Base-by-base conservation (phyloP, 2,888 invertebrate species). In the Sminthurides aquaticus region DNA sequence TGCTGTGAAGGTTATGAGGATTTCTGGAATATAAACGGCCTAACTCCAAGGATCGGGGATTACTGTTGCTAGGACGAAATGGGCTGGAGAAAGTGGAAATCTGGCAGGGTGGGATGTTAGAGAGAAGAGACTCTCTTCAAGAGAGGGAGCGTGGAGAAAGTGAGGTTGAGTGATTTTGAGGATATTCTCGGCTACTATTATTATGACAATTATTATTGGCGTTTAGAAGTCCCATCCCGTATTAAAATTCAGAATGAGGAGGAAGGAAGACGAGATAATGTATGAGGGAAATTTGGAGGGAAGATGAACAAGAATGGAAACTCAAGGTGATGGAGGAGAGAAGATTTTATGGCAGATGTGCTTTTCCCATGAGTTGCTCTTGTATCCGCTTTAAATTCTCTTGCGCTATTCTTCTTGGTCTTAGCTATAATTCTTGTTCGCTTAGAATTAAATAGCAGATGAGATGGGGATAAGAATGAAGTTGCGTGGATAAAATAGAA, bases 121-220 rank as follows among this genome's bases (percentile, higher is more conserved):
- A n/a, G n/a, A n/a, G n/a, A n/a, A n/a, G n/a, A n/a, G n/a, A n/a
- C n/a, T 34, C 43, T 15, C 43, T 11, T 15, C 43, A 34, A 11
- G 43, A 34, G 43, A 11, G 8, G 43, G 15, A 15, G 43, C 8
- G 5, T 34, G 43, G 15, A 15, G 8, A 34, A 11, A 15, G 43
- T 34, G 15, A 11, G 43, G 43, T 34, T 34, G 43, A 34, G 43
- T 34, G 43, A 34, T 34, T 34, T 34, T 34, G 5, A 34, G 43
- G 15, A 34, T 34, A 34, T 34, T 34, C 43, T 11, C 43, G 15
- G 43, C 5, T 15, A 11, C 43, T 34, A 34, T 34, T 34, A 34
- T 34, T 11, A 34, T 34, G 43, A 34, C 43, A 34, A 54, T 61
- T 61, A 61, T 61, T 49, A 61, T 54, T 52, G 61, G 61, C 61